Percentiles rank a stretch among this genome's conserved stretches.
phyloP scores from a whole-genome alignment of 2,797 vertebrate genomes.

The Melanotaenia parkinsoni region DNA sequence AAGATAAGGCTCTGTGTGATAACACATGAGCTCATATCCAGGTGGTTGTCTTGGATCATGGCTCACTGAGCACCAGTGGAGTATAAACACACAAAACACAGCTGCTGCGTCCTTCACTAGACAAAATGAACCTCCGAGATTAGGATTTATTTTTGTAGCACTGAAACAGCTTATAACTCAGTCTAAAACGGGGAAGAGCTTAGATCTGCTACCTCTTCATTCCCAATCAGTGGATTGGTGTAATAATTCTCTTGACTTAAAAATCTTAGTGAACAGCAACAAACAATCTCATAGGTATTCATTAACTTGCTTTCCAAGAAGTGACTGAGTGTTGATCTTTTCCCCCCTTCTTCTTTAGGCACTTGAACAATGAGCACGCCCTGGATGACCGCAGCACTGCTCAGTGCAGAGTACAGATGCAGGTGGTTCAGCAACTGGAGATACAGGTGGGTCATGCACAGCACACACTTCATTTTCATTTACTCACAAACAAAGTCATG shows the following conservation, averaged over 20 bases:
- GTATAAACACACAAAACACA: slow-evolving; percentile 74
- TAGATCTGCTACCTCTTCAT: slow-evolving; percentile 39
- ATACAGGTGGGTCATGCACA: slow-evolving; percentile 89
- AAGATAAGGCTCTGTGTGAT: slow-evolving; percentile 76
- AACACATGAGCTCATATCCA: slow-evolving; percentile 88
- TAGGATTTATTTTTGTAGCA: slow-evolving; percentile 67
- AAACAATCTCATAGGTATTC: slow-evolving; percentile 8
- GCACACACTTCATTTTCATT: slow-evolving; percentile 39
- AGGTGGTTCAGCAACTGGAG: slow-evolving; percentile 99
- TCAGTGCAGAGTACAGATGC: slow-evolving; percentile 99
- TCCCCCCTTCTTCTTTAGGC: slow-evolving; percentile 77
- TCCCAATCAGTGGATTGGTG: slow-evolving; percentile 25
- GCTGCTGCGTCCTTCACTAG: slow-evolving; percentile 68
- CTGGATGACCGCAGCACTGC: slow-evolving; percentile 98
- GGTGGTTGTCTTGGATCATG: slow-evolving; percentile 81
- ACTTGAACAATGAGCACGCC: slow-evolving; percentile 98
- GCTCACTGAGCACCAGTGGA: slow-evolving; percentile 70
- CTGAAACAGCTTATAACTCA: slow-evolving; percentile 54
- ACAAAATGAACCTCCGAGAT: slow-evolving; percentile 76
- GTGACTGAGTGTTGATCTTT: slow-evolving; percentile 16
- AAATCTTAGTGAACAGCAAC: slow-evolving; percentile 37
- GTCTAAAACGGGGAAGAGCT: slow-evolving; percentile 35
- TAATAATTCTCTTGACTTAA: slow-evolving; percentile 15
- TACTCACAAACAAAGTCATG: slow-evolving; percentile 55
- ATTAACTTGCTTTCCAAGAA: slow-evolving; percentile 15